Percentiles rank a stretch among this genome's conserved stretches.
Conservation (phyloP, 2,888 invertebrate species). For the Ichneumon xanthorius region DNA sequence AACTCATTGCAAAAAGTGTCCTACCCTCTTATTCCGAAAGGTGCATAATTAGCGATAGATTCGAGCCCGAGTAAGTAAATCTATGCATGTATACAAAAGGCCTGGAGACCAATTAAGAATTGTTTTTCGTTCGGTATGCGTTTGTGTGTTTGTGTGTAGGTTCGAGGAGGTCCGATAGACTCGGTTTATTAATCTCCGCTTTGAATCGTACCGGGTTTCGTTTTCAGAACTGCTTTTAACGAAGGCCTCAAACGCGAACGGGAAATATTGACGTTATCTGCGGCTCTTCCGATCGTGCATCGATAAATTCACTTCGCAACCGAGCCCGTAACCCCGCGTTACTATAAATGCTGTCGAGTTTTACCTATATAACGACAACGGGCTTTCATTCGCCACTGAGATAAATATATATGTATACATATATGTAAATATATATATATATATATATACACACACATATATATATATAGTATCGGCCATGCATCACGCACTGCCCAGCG, state of each 20-base stretch:
- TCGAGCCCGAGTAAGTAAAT: background rate
- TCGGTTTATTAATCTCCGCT: background rate
- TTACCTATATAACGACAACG: conserved; percentile 1
- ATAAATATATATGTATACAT: background rate
- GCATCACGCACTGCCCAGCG: background rate
- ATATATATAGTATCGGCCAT: background rate
- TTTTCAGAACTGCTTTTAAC: conserved; percentile 51
- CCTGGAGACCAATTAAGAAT: too few species aligned
- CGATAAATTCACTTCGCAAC: conserved; percentile 22
- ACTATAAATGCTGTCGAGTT: conserved; percentile 12
- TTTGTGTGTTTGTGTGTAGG: too few species aligned
- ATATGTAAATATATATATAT: too few species aligned
- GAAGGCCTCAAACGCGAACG: conserved; percentile 42
- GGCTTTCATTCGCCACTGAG: conserved; percentile 4
- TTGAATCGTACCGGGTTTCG: conserved; percentile 19
- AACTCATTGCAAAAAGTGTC: too few species aligned
- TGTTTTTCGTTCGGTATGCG: too few species aligned
- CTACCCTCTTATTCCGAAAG: too few species aligned
- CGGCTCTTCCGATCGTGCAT: conserved; percentile 4
- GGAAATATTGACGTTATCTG: conserved; percentile 35
- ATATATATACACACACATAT: too few species aligned
- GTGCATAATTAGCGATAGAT: too few species aligned
- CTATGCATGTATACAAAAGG: too few species aligned
- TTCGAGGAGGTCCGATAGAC: too few species aligned
- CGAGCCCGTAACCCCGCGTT: conserved; percentile 12